phyloP scores from a whole-genome alignment of 2,113 vertebrate genomes.

The Chionomys nivalis region DNA sequence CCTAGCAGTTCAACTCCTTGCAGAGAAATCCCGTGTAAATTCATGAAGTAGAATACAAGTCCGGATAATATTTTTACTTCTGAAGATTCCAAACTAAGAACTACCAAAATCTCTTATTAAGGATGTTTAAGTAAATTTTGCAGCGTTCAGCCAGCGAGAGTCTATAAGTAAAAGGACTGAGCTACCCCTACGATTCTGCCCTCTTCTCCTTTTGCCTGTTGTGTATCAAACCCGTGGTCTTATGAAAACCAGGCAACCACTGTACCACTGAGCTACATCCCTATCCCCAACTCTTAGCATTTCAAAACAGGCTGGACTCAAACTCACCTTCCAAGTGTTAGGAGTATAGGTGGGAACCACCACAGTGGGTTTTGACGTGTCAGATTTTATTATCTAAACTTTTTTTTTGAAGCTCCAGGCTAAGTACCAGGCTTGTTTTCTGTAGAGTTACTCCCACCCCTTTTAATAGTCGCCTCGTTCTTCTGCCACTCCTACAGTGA shows the following conservation, averaged over 20 bases:
- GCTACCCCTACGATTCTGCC: not conserved
- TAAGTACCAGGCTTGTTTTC: slow-evolving; percentile 31
- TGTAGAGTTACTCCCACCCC: not conserved
- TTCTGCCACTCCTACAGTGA: slow-evolving; percentile 46
- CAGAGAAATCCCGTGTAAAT: not conserved
- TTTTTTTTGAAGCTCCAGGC: slow-evolving; percentile 8
- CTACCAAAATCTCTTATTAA: not conserved
- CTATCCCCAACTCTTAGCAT: not conserved
- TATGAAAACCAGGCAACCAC: not conserved
- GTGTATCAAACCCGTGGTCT: not conserved
- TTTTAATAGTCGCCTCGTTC: slow-evolving; percentile 58
- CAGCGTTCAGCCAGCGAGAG: not conserved
- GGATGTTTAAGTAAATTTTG: not conserved
- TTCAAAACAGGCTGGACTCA: not conserved
- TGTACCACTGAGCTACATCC: not conserved
- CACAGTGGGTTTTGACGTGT: not conserved
- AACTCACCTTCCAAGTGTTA: not conserved
- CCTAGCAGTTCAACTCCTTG: not conserved
- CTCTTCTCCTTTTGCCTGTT: not conserved
- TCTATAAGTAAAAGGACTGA: not conserved
- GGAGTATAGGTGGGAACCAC: no score
- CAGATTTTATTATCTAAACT: slow-evolving; percentile 1
- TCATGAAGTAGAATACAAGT: slow-evolving; percentile 1
- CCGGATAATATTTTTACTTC: not conserved
- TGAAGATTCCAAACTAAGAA: not conserved